Conservation (phyloP, 2,888 invertebrate genomes). For the Phlogophora meticulosa region DNA sequence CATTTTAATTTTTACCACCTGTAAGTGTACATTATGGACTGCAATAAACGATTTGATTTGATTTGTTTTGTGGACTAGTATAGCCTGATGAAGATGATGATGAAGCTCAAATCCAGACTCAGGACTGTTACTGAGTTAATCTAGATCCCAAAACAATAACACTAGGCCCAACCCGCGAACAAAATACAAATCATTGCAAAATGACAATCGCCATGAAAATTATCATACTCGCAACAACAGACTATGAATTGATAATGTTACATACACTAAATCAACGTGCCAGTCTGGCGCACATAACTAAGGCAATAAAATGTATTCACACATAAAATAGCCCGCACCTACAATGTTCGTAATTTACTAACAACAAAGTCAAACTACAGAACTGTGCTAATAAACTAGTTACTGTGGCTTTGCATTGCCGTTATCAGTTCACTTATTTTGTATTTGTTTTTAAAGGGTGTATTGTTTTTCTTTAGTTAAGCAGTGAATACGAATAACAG, state of each 20-base stretch:
- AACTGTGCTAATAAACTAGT: slow-evolving; percentile 57
- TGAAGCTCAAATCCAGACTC: no score
- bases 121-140: no score
- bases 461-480: background rate
- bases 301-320: slow-evolving; percentile 63
- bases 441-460: slow-evolving; percentile 9
- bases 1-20: no score
- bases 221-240: slow-evolving; percentile 32
- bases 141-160: no score
- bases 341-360: slow-evolving; percentile 57
- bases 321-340: slow-evolving; percentile 49
- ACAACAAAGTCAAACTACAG: slow-evolving; percentile 54
- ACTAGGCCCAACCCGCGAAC: no score
- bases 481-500: no score
- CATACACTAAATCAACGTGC: slow-evolving; percentile 51
- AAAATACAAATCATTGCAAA: slow-evolving; percentile 22
- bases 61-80: no score
- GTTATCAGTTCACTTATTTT: slow-evolving; percentile 53
- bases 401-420: slow-evolving; percentile 34
- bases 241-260: slow-evolving; percentile 49
- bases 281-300: slow-evolving; percentile 56
- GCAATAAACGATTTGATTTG: no score
- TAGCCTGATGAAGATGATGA: no score
- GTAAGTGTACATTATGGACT: no score
- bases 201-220: slow-evolving; percentile 21